Evolutionary conservation across 1,140 invertebrate species (phyloP), one percentile per base, ranked within the genome.

Genomic region (Condylostylus longicornis): DNA sequence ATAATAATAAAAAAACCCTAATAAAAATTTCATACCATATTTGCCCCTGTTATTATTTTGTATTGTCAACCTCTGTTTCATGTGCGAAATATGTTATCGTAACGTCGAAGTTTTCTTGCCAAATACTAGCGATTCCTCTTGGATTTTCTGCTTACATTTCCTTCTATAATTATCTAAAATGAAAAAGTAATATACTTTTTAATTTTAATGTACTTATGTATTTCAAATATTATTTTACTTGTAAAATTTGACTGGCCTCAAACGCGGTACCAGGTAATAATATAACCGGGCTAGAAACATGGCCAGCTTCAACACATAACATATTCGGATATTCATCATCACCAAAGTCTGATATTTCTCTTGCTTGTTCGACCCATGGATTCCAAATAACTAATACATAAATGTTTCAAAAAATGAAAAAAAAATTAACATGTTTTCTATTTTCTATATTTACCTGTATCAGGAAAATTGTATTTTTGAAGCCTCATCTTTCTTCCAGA

Each of bases 311-410:
- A 18, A 96, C 86, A 66, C 90, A 96, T 40, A 94, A 71, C 87
- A 94, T 93, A 54, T 87, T 88, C 8, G 82, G 82, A 65, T 87
- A 93, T 62, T 94, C 89, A 48, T 93, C 86, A 63, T 94, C 86
- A 14, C 86, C 89, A 62, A 96, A 90, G 64, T 96, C 90, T 1
- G 75, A 70, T 63, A 93, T 89, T 54, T 87, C 83, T 46, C 86
- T 82, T 15, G 87, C 87, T 51, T 85, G 81, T 43, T 93, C 85
- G 32, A 80, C 68, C 89, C 90, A 95, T 4, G 91, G 91, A 71
- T 96, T 95, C 91, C 90, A 96, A 33, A 96, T 74, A 42, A 95
- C 89, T 73, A 62, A 17, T 57, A 57, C 41, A 42, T 42, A 18
- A 34, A 34, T 34, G 12, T 34, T 30, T 18, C 5, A 7, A 33